A percentile compares a stretch with the other conserved stretches of the same genome.
phyloP scores from a whole-genome alignment of 2,888 invertebrate genomes.

The Orthonevra nobilis region DNA sequence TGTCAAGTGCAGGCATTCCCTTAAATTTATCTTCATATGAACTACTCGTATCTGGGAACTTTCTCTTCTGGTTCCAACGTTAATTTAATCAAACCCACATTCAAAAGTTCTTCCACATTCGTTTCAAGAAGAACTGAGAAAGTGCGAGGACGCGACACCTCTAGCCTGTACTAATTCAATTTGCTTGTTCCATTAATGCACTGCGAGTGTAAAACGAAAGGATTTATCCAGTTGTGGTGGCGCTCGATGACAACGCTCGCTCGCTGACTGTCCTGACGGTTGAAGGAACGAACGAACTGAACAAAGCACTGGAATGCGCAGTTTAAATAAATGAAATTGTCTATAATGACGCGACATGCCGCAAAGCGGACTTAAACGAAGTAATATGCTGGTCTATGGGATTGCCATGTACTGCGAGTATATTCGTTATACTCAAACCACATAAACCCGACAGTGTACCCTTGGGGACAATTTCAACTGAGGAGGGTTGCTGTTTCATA shows the following conservation, averaged over 20 bases:
- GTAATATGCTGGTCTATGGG: constrained; percentile 69
- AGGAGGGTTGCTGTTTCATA: constrained; percentile 56
- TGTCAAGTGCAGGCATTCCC: constrained; percentile 61
- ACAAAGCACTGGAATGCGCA: constrained; percentile 55
- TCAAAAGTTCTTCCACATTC: constrained; percentile 36
- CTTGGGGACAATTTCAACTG: constrained; percentile 63
- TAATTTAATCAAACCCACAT: constrained; percentile 66
- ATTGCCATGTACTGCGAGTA: constrained; percentile 3
- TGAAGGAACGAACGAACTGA: no score
- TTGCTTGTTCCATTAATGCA: constrained; percentile 68
- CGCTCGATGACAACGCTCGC: no score
- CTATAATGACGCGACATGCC: constrained; percentile 65
- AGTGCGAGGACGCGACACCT: constrained; percentile 64
- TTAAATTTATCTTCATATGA: constrained; percentile 18
- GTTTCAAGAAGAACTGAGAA: no score
- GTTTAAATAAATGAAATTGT: constrained; percentile 69
- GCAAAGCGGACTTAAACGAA: constrained; percentile 67
- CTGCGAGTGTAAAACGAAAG: constrained; percentile 63
- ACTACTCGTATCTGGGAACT: constrained; percentile 22
- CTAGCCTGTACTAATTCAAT: constrained; percentile 68
- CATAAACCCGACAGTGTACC: constrained; percentile 64
- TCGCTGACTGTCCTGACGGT: no score
- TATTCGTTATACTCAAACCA: no score
- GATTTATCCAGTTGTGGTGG: constrained; percentile 54
- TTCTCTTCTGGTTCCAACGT: constrained; percentile 1